A percentile compares a stretch with the other conserved stretches of the same genome.
These are phyloP conservation scores for Adelosebastes latens DNA, from an alignment of 2,797 vertebrate genomes.

Conservation along the genomic window DNA sequence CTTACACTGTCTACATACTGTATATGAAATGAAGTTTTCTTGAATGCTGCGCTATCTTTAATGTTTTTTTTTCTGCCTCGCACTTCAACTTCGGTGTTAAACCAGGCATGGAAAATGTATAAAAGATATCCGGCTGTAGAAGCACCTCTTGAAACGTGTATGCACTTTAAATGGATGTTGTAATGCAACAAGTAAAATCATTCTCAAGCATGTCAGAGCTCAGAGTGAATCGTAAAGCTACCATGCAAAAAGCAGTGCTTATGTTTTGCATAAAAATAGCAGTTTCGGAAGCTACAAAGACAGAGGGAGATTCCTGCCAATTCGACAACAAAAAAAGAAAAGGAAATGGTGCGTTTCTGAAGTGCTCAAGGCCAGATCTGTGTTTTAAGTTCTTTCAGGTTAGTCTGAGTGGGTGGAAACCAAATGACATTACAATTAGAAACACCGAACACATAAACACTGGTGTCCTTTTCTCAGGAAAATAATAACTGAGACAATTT, in stretches of 20 bases:
- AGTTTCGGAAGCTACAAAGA: background rate
- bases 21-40: constrained; percentile 12
- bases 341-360: background rate
- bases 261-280: constrained; percentile 20
- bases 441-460: constrained; percentile 47
- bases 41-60: background rate
- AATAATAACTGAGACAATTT: constrained; percentile 46
- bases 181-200: constrained; percentile 24
- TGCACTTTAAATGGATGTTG: constrained; percentile 15
- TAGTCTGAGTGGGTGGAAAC: constrained; percentile 37
- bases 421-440: constrained; percentile 46
- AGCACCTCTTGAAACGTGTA: constrained; percentile 12
- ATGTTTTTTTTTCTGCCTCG: background rate
- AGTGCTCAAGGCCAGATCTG: constrained; percentile 12
- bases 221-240: constrained; percentile 11
- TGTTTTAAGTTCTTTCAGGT: constrained; percentile 21
- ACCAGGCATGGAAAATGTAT: constrained; percentile 16
- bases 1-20: background rate
- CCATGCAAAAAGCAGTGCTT: background rate
- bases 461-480: constrained; percentile 35
- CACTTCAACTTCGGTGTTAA: constrained; percentile 17
- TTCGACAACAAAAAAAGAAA: background rate
- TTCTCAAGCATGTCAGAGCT: background rate
- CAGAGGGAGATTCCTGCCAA: background rate
- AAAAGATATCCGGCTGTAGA: constrained; percentile 8